Conservation (phyloP, 2,797 vertebrate genomes). For the Myoxocephalus aenaeus region DNA sequence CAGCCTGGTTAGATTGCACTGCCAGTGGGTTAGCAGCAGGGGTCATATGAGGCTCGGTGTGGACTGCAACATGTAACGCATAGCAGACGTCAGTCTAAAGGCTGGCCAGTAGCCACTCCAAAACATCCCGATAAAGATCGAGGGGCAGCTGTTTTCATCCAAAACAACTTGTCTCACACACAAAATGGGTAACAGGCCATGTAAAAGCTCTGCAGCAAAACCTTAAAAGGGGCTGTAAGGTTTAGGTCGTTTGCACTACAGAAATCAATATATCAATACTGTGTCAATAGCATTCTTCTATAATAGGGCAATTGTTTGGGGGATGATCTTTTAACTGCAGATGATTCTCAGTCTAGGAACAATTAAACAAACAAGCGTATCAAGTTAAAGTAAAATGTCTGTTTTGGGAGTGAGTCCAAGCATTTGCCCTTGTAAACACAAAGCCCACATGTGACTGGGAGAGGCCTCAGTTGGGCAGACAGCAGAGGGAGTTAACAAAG, state of each 20-base stretch:
- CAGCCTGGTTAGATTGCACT: constrained; percentile 85
- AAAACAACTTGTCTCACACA: constrained; percentile 55
- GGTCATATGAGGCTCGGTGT: constrained; percentile 86
- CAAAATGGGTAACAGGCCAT: constrained; percentile 35
- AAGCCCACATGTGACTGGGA: constrained; percentile 78
- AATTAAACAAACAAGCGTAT: constrained; percentile 55
- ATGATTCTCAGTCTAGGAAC: constrained; percentile 55
- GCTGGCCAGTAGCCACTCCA: constrained; percentile 82
- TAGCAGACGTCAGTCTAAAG: constrained; percentile 80
- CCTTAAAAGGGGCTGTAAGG: constrained; percentile 44
- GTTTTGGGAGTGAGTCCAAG: constrained; percentile 68
- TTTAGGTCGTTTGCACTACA: constrained; percentile 48
- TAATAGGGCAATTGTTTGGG: constrained; percentile 48
- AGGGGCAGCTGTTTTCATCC: constrained; percentile 73
- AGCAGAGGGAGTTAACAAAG: constrained; percentile 86
- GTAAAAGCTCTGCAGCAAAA: constrained; percentile 52
- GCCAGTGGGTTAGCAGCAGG: constrained; percentile 86
- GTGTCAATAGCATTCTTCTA: constrained; percentile 61
- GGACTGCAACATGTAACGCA: constrained; percentile 81
- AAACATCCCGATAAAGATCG: constrained; percentile 81
- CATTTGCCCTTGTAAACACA: constrained; percentile 78
- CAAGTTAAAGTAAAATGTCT: constrained; percentile 42
- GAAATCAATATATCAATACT: constrained; percentile 75
- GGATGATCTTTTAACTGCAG: constrained; percentile 28
- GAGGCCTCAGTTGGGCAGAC: constrained; percentile 83